Evolutionary conservation across 1,140 invertebrate species (phyloP), one percentile per base, ranked within the genome.

Genomic region (roundworm (Caenorhabditis elegans)): DNA sequence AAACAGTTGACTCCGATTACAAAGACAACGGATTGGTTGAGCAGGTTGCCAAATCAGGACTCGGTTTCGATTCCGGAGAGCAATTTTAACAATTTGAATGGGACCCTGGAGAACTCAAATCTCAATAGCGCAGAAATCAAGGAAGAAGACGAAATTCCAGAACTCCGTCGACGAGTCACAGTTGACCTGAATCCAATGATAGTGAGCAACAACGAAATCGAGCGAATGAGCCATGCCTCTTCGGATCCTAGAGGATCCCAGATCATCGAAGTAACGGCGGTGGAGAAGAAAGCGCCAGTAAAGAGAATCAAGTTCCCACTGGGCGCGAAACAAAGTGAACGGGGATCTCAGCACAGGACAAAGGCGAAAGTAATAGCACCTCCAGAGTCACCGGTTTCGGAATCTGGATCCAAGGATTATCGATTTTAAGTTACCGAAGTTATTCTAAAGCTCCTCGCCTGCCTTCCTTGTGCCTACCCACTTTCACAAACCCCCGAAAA

Each of bases 231-330:
- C 31, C 46, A 53, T 46, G 46, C 48, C n/a, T 77, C 46, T n/a
- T 48, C 76, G 11, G 28, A 60, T 70, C 31, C 53, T 36, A 17
- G 43, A 51, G 65, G 80, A 15, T 34, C 26, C 11, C 17, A 76
- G 43, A 65, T 77, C 31, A 81, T 47, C 22, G 60, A 48, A 28
- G 31, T 19, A 17, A 60, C 80, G 3, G 3, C n/a, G 5, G 76
- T 77, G 26, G 47, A 47, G 55, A 84, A 78, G 46, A 77, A 39
- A 24, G 79, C 79, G 70, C 82, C 82, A 19, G 78, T 84, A 47
- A 51, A 78, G 24, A 76, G 79, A 47, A 84, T 75, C 26, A 84
- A 84, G 51, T 84, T 84, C 70, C 82, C 82, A 0, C 39, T 84
- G 6, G 82, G 78, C 24, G 75, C 75, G 8, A 80, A 55, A 6